Evolutionary conservation across 2,797 vertebrate genomes (phyloP), one percentile per base, ranked within the genome.

Genomic region (Muscicapa striata): DNA sequence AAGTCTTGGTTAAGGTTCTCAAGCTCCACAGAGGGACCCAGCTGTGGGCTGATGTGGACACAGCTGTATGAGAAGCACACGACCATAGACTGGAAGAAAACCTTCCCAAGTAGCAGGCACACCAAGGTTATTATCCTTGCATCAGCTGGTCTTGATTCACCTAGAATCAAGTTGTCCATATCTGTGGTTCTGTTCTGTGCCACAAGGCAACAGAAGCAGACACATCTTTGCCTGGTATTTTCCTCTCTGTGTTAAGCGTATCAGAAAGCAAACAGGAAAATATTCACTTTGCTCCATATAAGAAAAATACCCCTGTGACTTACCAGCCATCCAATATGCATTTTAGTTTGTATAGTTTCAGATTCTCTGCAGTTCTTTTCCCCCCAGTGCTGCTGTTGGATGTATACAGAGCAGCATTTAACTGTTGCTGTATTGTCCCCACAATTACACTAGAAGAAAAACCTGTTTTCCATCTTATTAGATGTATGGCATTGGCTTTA

Each of bases 1-100:
- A 45, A 52, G 10, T 19, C 30, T 23, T 38, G 26, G 32, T 0
- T 41, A 52, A 20, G 3, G 10, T 74, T n/a, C 4, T 2, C 3
- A 51, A 41, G 21, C 32, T 34, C 43, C 9, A 13, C 32, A 61
- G 36, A 15, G 9, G 23, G 8, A 43, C 6, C 6, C 3, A 10
- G 32, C 6, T 84, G 24, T 27, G 45, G 7, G 54, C 29, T 68
- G 66, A 14, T 0, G 0, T 24, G 19, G 26, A 34, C 21, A 51
- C 29, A 78, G 20, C 9, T 30, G 8, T 43, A 15, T 43, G 62
- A 81, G 16, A 81, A 75, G 12, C 13, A 74, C 13, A n/a, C 12
- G 11, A 24, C 7, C 15, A 54, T 8, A 70, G n/a, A 43, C 9
- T 8, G 18, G 8, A 46, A 54, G 29, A 89, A 86, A 77, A 32